These are phyloP conservation scores for Chrosomus eos DNA, from an alignment of 2,797 vertebrate species.

Conservation along the genomic window DNA sequence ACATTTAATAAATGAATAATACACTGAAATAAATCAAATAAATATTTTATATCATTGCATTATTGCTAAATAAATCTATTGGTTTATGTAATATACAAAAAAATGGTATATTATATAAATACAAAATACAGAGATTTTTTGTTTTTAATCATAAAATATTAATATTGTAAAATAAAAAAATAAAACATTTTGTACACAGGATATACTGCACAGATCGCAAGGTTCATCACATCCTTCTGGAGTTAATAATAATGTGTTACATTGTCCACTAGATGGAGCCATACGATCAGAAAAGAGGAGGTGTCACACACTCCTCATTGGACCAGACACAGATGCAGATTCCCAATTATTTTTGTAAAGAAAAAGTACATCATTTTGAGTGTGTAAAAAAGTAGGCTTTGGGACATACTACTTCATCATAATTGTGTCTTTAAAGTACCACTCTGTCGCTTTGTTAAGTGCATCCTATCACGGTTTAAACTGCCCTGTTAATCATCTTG, in stretches of 20 bases:
- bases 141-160: not conserved
- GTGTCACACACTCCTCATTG: not conserved
- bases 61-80: too few species aligned
- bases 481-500: not conserved
- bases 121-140: not conserved
- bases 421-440: not conserved
- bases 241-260: not conserved
- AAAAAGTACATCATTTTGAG: not conserved
- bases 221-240: not conserved
- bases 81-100: too few species aligned
- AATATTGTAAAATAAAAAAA: not conserved
- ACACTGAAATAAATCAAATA: not conserved
- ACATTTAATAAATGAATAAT: not conserved
- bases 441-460: not conserved
- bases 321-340: not conserved
- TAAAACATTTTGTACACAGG: too few species aligned
- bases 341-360: not conserved
- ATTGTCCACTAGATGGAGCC: conserved; percentile 61
- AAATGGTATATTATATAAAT: not conserved
- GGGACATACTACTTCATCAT: not conserved
- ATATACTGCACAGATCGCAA: not conserved
- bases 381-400: not conserved
- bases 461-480: not conserved
- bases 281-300: conserved; percentile 29
- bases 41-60: not conserved